Evolutionary conservation across 1,140 invertebrate genomes (phyloP).

Genomic region (Phthorimaea operculella): DNA sequence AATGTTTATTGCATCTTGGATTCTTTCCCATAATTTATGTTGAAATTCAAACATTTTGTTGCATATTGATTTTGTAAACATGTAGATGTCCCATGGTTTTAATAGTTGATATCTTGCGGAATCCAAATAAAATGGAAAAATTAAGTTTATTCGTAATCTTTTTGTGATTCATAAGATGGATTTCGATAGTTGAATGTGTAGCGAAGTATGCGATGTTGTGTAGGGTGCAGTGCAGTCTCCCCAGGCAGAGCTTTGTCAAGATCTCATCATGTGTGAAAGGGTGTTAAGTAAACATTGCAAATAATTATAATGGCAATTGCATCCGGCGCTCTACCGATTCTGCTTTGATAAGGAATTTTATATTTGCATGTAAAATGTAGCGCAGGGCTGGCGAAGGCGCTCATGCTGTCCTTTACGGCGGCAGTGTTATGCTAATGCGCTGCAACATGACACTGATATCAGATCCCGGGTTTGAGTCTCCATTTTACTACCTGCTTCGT

Average conservation of each 20-base stretch:
- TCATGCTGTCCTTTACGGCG: slow-evolving; percentile 42
- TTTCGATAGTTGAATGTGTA: slow-evolving; percentile 25
- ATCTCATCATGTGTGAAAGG: slow-evolving; percentile 67
- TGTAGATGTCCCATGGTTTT: no score
- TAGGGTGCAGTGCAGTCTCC: slow-evolving; percentile 29
- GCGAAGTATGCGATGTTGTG: slow-evolving; percentile 3
- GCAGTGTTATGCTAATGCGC: slow-evolving; percentile 56
- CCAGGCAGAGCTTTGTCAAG: slow-evolving; percentile 45
- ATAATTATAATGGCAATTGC: slow-evolving; percentile 67
- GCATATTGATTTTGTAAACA: no score
- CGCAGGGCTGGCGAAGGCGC: slow-evolving; percentile 32
- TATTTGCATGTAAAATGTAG: slow-evolving; percentile 58
- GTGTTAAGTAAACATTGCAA: slow-evolving; percentile 70
- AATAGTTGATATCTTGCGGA: background rate
- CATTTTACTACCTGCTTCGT: slow-evolving; percentile 18
- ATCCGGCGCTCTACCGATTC: slow-evolving; percentile 39
- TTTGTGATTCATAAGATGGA: slow-evolving; percentile 27
- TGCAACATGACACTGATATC: slow-evolving; percentile 64
- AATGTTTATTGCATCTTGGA: no score
- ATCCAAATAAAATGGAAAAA: slow-evolving; percentile 7
- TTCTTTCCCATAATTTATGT: no score
- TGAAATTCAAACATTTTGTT: no score
- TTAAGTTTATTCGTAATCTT: slow-evolving; percentile 13
- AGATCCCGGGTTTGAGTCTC: slow-evolving; percentile 53
- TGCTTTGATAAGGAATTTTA: slow-evolving; percentile 50